phyloP scores from a whole-genome alignment of 2,113 vertebrate genomes.

The Indri indri region DNA sequence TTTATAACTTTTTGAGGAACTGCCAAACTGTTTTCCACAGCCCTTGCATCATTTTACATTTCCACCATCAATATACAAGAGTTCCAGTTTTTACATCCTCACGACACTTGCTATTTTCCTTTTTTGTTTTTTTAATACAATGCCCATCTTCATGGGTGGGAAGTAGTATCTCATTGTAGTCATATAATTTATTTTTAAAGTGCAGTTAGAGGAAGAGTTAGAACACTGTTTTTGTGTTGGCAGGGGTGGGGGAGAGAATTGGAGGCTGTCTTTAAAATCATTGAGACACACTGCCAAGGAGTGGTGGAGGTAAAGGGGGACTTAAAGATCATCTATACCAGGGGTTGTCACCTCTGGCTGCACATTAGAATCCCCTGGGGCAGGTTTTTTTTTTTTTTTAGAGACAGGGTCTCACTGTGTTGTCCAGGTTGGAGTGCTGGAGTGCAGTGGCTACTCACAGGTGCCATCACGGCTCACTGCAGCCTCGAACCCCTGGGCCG shows the following conservation, averaged over 20 bases:
- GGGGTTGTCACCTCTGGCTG: background rate
- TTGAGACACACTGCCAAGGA: background rate
- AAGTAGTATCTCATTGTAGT: background rate
- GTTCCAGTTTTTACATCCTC: background rate
- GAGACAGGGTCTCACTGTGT: no score
- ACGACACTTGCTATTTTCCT: background rate
- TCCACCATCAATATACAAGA: no score
- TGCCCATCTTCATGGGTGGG: background rate
- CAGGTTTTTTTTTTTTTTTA: background rate
- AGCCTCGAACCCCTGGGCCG: no score
- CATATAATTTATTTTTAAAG: background rate
- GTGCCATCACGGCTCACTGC: no score
- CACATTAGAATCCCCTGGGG: background rate
- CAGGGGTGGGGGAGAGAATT: background rate
- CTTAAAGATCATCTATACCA: background rate
- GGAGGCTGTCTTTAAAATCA: background rate
- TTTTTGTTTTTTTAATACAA: background rate
- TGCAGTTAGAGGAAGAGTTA: background rate
- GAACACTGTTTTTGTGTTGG: background rate
- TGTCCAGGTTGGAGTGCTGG: no score
- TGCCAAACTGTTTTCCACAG: background rate
- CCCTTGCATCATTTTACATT: background rate
- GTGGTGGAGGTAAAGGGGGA: no score
- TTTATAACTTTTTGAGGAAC: background rate
- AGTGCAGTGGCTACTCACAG: no score